Percentiles rank a stretch among this genome's conserved stretches.
Evolutionary conservation across 2,888 invertebrate species (phyloP).

Genomic region (Amorpha juglandis): DNA sequence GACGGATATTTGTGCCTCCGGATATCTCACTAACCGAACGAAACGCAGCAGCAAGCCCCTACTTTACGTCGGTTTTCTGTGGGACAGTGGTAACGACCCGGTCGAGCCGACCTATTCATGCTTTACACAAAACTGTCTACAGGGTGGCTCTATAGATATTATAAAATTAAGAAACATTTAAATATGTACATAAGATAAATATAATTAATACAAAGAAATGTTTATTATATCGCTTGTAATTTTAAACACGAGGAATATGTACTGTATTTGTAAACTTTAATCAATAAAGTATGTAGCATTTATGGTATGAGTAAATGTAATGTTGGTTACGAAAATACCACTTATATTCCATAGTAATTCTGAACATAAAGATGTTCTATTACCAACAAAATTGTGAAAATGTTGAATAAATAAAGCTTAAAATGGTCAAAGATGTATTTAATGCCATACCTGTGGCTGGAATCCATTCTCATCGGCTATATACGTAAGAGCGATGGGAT

Average conservation of each 20-base stretch:
- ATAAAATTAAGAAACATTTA: too few species aligned
- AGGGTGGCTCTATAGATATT: too few species aligned
- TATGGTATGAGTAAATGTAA: neutral
- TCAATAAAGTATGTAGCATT: neutral
- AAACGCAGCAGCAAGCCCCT: too few species aligned
- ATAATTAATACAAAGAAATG: too few species aligned
- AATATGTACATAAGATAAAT: too few species aligned
- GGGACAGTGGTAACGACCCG: too few species aligned
- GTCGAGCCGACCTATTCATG: too few species aligned
- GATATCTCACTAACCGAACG: too few species aligned
- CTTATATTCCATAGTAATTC: neutral
- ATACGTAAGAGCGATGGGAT: constrained; percentile 85
- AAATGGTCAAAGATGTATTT: neutral
- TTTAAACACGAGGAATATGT: neutral
- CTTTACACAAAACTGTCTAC: too few species aligned
- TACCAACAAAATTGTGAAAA: neutral
- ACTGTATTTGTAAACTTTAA: neutral
- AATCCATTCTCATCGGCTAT: constrained; percentile 89
- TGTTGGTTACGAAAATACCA: constrained; percentile 4
- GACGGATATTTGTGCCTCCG: too few species aligned
- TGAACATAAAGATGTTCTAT: neutral
- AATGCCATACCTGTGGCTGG: constrained; percentile 80
- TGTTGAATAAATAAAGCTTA: neutral
- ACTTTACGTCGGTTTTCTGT: too few species aligned
- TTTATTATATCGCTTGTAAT: too few species aligned